Evolutionary conservation across 2,797 vertebrate species (phyloP).

Genomic region (Chaetophractus vellerosus): DNA sequence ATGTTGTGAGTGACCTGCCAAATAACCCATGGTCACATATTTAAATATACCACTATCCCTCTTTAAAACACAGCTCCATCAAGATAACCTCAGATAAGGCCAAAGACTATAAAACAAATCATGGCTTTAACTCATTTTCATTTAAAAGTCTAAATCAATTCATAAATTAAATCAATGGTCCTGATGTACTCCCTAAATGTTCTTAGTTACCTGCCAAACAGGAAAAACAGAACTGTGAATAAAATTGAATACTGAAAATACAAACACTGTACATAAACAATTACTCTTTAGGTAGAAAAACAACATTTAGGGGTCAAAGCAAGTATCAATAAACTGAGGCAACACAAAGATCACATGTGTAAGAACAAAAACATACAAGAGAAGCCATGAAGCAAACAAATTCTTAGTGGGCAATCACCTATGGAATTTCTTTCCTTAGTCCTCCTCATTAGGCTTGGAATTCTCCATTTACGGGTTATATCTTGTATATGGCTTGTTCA

Average conservation of each 20-base stretch:
- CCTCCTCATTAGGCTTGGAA: slow-evolving; percentile 65
- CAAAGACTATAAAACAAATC: slow-evolving; percentile 29
- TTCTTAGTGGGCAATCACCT: slow-evolving; percentile 64
- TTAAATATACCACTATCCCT: neutral
- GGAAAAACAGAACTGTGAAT: slow-evolving; percentile 52
- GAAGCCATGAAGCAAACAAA: slow-evolving; percentile 78
- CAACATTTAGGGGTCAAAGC: neutral
- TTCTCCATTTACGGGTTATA: slow-evolving; percentile 78
- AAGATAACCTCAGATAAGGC: slow-evolving; percentile 9
- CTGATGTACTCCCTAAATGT: slow-evolving; percentile 28
- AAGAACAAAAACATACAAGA: neutral
- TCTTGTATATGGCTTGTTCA: neutral
- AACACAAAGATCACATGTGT: slow-evolving; percentile 13
- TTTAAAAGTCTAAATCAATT: slow-evolving; percentile 56
- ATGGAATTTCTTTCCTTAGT: slow-evolving; percentile 72
- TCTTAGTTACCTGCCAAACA: slow-evolving; percentile 49
- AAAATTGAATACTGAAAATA: slow-evolving; percentile 7
- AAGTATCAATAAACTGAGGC: neutral
- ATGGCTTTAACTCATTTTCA: neutral
- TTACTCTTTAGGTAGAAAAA: slow-evolving; percentile 32
- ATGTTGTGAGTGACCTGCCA: neutral
- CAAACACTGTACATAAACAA: neutral
- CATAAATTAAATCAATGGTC: slow-evolving; percentile 39
- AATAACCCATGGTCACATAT: neutral
- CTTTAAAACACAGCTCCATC: neutral